Evolutionary conservation across 2,797 vertebrate genomes (phyloP).

Genomic region (Orientallactaga sibirica): DNA sequence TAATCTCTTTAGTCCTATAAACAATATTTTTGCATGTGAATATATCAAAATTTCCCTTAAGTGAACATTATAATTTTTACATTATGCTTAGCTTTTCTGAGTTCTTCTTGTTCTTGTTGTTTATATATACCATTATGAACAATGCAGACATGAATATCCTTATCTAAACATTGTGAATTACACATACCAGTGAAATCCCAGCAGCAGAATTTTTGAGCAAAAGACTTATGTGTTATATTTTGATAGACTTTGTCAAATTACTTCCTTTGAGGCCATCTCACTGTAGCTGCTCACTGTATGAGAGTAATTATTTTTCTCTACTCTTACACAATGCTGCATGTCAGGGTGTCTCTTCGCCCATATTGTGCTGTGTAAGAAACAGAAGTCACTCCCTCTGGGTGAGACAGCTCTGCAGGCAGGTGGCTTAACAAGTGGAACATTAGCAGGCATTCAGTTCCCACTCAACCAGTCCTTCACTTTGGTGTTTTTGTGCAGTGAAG

Average conservation of each 20-base stretch:
- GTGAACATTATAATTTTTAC: background rate
- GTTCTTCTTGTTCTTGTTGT: conserved; percentile 2
- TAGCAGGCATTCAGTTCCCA: background rate
- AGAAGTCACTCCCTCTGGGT: background rate
- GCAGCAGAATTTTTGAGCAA: background rate
- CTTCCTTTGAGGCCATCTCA: background rate
- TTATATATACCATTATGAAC: background rate
- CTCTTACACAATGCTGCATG: background rate
- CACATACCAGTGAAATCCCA: conserved; percentile 29
- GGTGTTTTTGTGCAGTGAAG: background rate
- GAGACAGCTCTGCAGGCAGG: background rate
- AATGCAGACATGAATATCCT: conserved; percentile 15
- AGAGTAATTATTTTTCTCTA: conserved; percentile 3
- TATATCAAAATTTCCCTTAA: conserved; percentile 38
- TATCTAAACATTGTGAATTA: conserved; percentile 36
- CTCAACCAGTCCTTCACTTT: background rate
- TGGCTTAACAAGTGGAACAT: background rate
- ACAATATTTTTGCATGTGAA: background rate
- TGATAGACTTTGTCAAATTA: conserved; percentile 22
- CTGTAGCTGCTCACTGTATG: background rate
- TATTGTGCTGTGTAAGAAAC: conserved; percentile 22
- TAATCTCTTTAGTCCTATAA: conserved; percentile 30
- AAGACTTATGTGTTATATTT: conserved; percentile 63
- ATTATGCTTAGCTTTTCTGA: background rate
- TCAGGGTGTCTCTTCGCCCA: background rate